Conservation (phyloP, 2,888 invertebrate species). For the Ditylenchus weischeri region DNA sequence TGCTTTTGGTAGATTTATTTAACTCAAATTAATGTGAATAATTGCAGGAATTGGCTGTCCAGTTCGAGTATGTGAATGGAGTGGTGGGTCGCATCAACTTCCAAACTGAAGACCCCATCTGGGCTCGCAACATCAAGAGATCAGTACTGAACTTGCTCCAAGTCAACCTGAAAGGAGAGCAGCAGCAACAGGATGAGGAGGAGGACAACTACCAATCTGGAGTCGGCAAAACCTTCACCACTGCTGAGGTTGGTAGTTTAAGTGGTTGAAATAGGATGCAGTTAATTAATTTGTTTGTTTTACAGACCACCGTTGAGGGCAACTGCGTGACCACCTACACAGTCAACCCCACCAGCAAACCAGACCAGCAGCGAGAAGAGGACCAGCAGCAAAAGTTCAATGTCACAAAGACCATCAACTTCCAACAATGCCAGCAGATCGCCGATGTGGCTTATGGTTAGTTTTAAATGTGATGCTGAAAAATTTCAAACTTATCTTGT, state of each 20-base stretch:
- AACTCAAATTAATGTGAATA: not conserved
- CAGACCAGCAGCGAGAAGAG: slow-evolving; percentile 1
- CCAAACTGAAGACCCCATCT: slow-evolving; percentile 28
- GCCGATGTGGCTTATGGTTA: slow-evolving; percentile 41
- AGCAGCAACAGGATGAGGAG: slow-evolving; percentile 9
- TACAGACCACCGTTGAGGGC: slow-evolving; percentile 26
- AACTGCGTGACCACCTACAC: slow-evolving; percentile 32
- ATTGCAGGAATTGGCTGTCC: not conserved
- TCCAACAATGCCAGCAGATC: slow-evolving; percentile 59
- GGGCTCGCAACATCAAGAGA: slow-evolving; percentile 56
- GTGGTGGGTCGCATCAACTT: slow-evolving; percentile 19
- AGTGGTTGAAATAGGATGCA: too few species aligned
- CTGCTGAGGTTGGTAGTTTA: slow-evolving; percentile 26
- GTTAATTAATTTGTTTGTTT: too few species aligned
- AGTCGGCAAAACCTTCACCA: slow-evolving; percentile 21
- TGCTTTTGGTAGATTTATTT: not conserved
- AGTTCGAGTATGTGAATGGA: too few species aligned
- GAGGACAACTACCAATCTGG: slow-evolving; percentile 11
- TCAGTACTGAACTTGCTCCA: slow-evolving; percentile 45
- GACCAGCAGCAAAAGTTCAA: slow-evolving; percentile 38
- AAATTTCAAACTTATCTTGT: not conserved
- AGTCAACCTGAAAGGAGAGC: slow-evolving; percentile 29
- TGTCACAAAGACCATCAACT: slow-evolving; percentile 61
- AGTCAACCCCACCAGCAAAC: slow-evolving; percentile 15
- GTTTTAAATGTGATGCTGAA: slow-evolving; percentile 14